Conservation (phyloP, 1,140 invertebrate species). For the Pogonomyrmex californicus region DNA sequence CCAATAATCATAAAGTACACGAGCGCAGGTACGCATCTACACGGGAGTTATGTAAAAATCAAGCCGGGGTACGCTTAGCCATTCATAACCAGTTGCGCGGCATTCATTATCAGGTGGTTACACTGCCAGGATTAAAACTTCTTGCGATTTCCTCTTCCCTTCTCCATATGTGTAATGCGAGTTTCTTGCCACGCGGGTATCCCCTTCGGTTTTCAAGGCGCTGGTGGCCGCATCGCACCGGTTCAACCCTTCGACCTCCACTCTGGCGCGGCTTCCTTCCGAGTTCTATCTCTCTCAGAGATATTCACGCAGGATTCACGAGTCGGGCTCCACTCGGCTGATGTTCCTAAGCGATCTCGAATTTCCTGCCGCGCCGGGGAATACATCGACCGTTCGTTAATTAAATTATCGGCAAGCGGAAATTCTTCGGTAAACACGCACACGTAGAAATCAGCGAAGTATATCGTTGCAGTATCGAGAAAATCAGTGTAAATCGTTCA, state of each 20-base stretch:
- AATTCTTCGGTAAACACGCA: conserved; percentile 1
- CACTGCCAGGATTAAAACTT: conserved; percentile 76
- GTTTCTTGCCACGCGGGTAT: conserved; percentile 63
- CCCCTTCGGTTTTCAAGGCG: conserved; percentile 19
- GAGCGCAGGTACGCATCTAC: conserved; percentile 57
- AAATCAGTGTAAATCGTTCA: not conserved
- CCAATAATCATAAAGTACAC: conserved; percentile 82
- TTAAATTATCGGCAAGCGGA: conserved; percentile 52
- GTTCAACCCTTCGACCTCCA: conserved; percentile 57
- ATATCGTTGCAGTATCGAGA: not conserved
- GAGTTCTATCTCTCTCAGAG: not conserved
- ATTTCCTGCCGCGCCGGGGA: conserved; percentile 37
- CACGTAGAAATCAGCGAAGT: not conserved
- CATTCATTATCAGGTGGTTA: conserved; percentile 80
- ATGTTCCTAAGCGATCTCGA: conserved; percentile 41
- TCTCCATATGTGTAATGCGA: conserved; percentile 66
- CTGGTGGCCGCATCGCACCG: not conserved
- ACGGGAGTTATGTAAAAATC: conserved; percentile 73
- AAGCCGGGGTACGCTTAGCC: conserved; percentile 73
- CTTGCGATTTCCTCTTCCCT: conserved; percentile 34
- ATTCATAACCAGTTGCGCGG: conserved; percentile 82
- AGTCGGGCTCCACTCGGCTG: not conserved
- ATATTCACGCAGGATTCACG: conserved; percentile 16
- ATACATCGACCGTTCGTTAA: conserved; percentile 52
- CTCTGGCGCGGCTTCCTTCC: conserved; percentile 1